Evolutionary conservation across 2,888 invertebrate genomes (phyloP).

Genomic region (Podabrus alpinus): DNA sequence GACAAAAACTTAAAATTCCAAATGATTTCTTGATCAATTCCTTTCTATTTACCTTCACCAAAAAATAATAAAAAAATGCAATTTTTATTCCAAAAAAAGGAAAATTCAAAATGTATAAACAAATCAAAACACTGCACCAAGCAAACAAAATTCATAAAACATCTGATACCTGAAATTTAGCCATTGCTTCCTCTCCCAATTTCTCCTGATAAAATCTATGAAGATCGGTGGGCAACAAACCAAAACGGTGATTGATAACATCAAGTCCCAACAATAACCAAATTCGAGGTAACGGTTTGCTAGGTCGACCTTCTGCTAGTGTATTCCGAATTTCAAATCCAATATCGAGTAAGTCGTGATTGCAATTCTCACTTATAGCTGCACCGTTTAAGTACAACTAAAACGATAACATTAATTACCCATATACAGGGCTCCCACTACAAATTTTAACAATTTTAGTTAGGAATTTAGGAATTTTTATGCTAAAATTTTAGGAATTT

Average conservation of each 20-base stretch:
- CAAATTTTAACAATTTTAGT: too few species aligned
- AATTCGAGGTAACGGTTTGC: constrained; percentile 48
- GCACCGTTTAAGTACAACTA: constrained; percentile 53
- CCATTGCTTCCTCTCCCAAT: constrained; percentile 48
- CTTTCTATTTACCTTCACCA: not conserved
- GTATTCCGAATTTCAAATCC: constrained; percentile 47
- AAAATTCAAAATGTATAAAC: not conserved
- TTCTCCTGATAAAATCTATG: constrained; percentile 52
- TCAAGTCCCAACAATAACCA: constrained; percentile 55
- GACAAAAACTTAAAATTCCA: not conserved
- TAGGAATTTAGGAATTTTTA: too few species aligned
- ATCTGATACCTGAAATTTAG: constrained; percentile 45
- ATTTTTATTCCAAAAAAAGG: not conserved
- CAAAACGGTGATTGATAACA: constrained; percentile 49
- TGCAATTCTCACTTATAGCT: constrained; percentile 39
- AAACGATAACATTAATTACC: constrained; percentile 29
- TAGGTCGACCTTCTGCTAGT: constrained; percentile 46
- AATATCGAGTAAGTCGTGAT: constrained; percentile 46
- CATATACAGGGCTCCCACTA: too few species aligned
- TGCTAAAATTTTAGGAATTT: too few species aligned
- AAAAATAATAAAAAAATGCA: not conserved
- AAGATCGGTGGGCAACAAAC: constrained; percentile 47
- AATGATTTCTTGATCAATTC: not conserved
- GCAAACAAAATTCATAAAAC: not conserved
- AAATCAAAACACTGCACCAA: not conserved